These are phyloP conservation scores for Caprella mutica DNA, from an alignment of 2,888 invertebrate species.

Conservation along the genomic window DNA sequence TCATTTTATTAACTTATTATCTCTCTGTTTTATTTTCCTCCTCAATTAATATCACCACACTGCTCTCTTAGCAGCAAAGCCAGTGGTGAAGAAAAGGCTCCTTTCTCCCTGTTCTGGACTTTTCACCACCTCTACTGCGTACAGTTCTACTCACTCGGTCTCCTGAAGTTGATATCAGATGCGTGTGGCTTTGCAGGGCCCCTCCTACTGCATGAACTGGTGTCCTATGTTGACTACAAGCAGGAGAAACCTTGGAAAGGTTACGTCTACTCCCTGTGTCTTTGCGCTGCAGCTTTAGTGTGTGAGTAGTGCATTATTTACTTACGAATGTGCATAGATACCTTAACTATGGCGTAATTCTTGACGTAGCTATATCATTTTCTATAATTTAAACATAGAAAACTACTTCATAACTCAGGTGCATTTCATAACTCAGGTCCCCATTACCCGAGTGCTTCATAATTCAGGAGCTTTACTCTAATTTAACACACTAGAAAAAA, in stretches of 20 bases:
- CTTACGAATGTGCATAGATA: no score
- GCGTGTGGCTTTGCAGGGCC: slow-evolving; percentile 78
- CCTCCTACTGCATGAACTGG: slow-evolving; percentile 66
- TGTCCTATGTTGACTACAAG: slow-evolving; percentile 63
- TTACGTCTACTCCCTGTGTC: slow-evolving; percentile 54
- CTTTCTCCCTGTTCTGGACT: slow-evolving; percentile 50
- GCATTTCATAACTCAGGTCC: no score
- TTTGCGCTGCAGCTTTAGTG: slow-evolving; percentile 54
- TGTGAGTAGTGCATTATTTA: slow-evolving; percentile 46
- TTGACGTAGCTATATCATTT: background rate
- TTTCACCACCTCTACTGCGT: slow-evolving; percentile 64
- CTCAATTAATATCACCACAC: no score
- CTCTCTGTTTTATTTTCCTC: no score
- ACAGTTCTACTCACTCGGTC: slow-evolving; percentile 72
- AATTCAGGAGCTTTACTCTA: no score
- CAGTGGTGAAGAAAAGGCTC: background rate
- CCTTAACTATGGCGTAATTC: no score
- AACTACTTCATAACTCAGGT: no score
- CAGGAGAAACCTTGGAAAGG: slow-evolving; percentile 47
- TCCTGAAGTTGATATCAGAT: slow-evolving; percentile 71
- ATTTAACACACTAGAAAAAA: background rate
- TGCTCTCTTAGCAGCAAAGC: no score
- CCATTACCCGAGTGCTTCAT: no score
- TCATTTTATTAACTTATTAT: no score
- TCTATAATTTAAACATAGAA: no score